Base-by-base conservation (phyloP, 2,113 vertebrate genomes). In the Chroicocephalus ridibundus region DNA sequence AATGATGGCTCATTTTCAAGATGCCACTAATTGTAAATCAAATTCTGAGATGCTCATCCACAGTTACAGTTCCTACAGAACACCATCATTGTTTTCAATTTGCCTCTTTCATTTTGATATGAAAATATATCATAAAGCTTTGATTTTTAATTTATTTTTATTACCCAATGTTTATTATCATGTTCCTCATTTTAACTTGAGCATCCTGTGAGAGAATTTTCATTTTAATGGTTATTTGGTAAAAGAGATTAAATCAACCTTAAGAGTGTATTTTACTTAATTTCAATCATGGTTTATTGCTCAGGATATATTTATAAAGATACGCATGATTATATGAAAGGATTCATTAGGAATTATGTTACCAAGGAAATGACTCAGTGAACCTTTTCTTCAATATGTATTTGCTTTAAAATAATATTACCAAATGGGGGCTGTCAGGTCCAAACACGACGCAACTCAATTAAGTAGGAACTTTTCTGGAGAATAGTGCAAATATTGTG, bases 21-120 rank as follows among this genome's bases (percentile, higher is more conserved):
- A 96, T 94, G 95, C 79, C 88, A 36, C 91, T 97, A 96, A 94
- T 95, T 96, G 85, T 97, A 97, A 97, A 97, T 97, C 94, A 97
- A 66, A 81, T 77, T 83, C 89, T 75, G 71, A 92, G 86, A 54
- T 95, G 29, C 42, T 66, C 64, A 66, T 66, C 64, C 42, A 46
- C 42, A 46, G 64, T 66, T 66, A 66, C 64, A 46, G 64, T 66
- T 66, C 64, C 42, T 66, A 46, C 42, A 32, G 64, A 66, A 46
- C 29, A 24, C 64, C 64, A 74, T 97, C 94, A 93, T 92, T 97
- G 92, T 96, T 97, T 97, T 97, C 76, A 92, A 68, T 96, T 96
- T 94, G 38, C 77, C 36, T 85, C 70, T 95, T 97, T 60, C 65
- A 78, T 90, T 97, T 97, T 82, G 84, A 86, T 96, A 88, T 64